These are phyloP conservation scores for Elymnias hypermnestra DNA, from an alignment of 1,140 invertebrate species.

Conservation along the genomic window DNA sequence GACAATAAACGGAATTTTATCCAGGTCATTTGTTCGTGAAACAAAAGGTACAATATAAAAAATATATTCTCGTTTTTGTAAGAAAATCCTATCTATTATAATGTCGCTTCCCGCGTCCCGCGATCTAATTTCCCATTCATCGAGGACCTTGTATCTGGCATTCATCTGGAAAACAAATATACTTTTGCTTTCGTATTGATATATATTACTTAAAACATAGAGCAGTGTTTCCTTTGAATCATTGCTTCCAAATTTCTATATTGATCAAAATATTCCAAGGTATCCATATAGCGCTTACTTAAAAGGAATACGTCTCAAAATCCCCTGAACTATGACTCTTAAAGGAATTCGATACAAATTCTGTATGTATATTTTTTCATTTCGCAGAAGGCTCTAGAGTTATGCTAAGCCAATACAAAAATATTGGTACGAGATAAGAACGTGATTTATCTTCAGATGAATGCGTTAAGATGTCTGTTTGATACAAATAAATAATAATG, in stretches of 20 bases:
- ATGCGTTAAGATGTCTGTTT: conserved; percentile 32
- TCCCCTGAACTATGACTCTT: conserved; percentile 12
- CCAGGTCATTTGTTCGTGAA: conserved; percentile 10
- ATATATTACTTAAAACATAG: conserved; percentile 3
- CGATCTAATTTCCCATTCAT: conserved; percentile 39
- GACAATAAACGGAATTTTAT: conserved; percentile 11
- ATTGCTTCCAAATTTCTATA: conserved; percentile 2
- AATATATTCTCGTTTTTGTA: conserved; percentile 15
- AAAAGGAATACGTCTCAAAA: no score
- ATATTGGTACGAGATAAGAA: conserved; percentile 42
- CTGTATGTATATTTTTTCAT: conserved; percentile 33
- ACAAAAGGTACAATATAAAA: conserved; percentile 8
- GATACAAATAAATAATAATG: no score
- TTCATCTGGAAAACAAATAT: conserved; percentile 22
- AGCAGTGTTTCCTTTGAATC: conserved; percentile 2
- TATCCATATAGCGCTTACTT: no score
- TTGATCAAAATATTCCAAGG: conserved; percentile 6
- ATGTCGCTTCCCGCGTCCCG: conserved; percentile 26
- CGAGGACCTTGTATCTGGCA: conserved; percentile 29
- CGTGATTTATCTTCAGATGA: conserved; percentile 37
- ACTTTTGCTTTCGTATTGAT: not conserved
- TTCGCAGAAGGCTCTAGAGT: conserved; percentile 22
- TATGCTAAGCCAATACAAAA: conserved; percentile 33
- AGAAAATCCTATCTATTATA: conserved; percentile 33
- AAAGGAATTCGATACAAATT: conserved; percentile 23